Conservation (phyloP, 2,797 vertebrate species). For the Acanthurus tractus region DNA sequence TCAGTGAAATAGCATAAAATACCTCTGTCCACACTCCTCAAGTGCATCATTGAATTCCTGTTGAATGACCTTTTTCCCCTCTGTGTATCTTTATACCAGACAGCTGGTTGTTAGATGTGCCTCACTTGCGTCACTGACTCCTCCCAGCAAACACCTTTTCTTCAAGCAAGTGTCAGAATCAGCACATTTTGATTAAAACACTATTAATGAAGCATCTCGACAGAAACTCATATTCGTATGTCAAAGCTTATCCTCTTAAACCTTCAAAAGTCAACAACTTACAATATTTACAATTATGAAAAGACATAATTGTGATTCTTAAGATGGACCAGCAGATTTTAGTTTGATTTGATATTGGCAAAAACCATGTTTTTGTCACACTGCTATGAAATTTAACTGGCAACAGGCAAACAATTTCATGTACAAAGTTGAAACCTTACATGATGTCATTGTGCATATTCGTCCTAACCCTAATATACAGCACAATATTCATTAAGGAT, state of each 20-base stretch:
- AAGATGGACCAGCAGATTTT: not conserved
- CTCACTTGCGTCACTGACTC: not conserved
- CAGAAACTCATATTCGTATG: not conserved
- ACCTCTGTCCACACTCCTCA: not conserved
- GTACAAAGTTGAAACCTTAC: not conserved
- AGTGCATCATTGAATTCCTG: not conserved
- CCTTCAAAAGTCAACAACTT: not conserved
- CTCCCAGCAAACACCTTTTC: not conserved
- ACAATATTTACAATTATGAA: too few relatives aligned
- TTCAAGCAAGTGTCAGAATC: not conserved
- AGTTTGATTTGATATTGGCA: not conserved
- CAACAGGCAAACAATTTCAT: not conserved
- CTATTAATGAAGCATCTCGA: not conserved
- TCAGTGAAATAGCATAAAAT: conserved; percentile 6
- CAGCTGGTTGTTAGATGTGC: not conserved
- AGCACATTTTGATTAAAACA: not conserved
- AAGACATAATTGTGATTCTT: not conserved
- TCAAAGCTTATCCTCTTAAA: not conserved
- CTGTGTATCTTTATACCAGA: not conserved
- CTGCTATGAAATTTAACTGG: not conserved
- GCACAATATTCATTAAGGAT: not conserved
- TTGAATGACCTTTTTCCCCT: not conserved
- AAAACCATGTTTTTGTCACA: not conserved
- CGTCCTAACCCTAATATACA: not conserved
- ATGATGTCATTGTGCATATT: not conserved